Base-by-base conservation (phyloP, 2,797 vertebrate genomes). In the Echeneis naucrates region DNA sequence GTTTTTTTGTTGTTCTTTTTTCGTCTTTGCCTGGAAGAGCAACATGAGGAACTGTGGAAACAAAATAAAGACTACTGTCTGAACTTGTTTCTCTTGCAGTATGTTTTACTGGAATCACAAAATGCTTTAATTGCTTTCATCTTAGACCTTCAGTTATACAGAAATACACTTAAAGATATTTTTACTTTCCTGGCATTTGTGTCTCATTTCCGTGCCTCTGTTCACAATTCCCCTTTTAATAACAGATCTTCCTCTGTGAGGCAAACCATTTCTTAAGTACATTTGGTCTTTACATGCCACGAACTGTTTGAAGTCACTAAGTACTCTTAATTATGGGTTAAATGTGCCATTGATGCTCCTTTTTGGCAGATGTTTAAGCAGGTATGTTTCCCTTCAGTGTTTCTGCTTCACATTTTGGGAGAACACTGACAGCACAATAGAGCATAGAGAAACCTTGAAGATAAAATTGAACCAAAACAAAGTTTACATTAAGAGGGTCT, bases 321-420 rank as follows among this genome's bases (percentile, higher is more conserved):
- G 80, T 80, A 77, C 59, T 83, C 66, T 68, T 89, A 88, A 90
- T 89, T 87, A 78, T 72, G 63, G 84, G 74, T 74, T 88, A 78
- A 84, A 62, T 62, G 35, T 78, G 73, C 33, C 56, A 26, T 74
- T 78, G 52, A 58, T 78, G 77, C 75, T 77, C 52, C 26, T 68
- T 80, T 81, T 63, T 59, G 67, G 74, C 79, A 86, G 77, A 86
- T 68, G 77, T 83, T 84, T 51, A 84, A 62, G 55, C 56, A 67
- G 51, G 47, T 61, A 10, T 76, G 71, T 82, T 86, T 74, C 33
- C 11, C 0, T 51, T 3, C 23, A 56, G 37, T n/a, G n/a, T 71
- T 64, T 52, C 11, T 68, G 68, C 47, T 9, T 79, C 37, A 44
- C 0, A 44, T 75, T 81, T 84, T 56, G 86, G 71, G 75, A 57